These are phyloP conservation scores for Zophobas atratus DNA, from an alignment of 1,140 invertebrate genomes.

Conservation along the genomic window DNA sequence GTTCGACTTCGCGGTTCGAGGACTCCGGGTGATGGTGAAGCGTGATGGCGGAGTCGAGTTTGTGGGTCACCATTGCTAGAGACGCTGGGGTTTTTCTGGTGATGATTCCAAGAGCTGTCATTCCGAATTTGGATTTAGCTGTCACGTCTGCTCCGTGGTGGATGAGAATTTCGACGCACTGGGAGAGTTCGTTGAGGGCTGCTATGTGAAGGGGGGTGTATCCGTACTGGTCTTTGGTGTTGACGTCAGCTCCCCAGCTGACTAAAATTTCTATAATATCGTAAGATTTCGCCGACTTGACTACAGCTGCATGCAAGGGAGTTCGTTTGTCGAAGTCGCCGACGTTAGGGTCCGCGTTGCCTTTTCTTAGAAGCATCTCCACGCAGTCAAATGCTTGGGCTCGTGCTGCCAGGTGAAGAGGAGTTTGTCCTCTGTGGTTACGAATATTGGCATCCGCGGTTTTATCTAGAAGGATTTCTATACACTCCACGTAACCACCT, in stretches of 20 bases:
- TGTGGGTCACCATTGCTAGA: conserved; percentile 82
- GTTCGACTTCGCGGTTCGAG: conserved; percentile 83
- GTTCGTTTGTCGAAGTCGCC: conserved; percentile 85
- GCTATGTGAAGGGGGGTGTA: conserved; percentile 92
- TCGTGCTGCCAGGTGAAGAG: conserved; percentile 83
- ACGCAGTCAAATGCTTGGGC: conserved; percentile 85
- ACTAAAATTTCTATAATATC: conserved; percentile 83
- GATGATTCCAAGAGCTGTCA: conserved; percentile 86
- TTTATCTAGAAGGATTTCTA: conserved; percentile 79
- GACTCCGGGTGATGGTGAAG: conserved; percentile 84
- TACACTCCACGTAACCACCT: conserved; percentile 82
- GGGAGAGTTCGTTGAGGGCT: conserved; percentile 86
- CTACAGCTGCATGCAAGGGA: conserved; percentile 83
- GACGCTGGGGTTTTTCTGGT: conserved; percentile 87
- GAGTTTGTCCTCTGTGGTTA: conserved; percentile 84
- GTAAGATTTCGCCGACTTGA: conserved; percentile 81
- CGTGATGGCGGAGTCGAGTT: conserved; percentile 83
- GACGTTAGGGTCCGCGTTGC: conserved; percentile 81
- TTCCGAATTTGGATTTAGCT: conserved; percentile 86
- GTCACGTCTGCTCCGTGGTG: conserved; percentile 89
- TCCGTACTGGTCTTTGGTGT: conserved; percentile 89
- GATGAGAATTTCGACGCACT: conserved; percentile 86
- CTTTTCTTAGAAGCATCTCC: conserved; percentile 79
- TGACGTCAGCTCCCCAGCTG: conserved; percentile 85
- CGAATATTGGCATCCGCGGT: conserved; percentile 80